A percentile compares a stretch with the other conserved stretches of the same genome.
Evolutionary conservation across 2,113 vertebrate species (phyloP).

Genomic region (Haemorhous mexicanus): DNA sequence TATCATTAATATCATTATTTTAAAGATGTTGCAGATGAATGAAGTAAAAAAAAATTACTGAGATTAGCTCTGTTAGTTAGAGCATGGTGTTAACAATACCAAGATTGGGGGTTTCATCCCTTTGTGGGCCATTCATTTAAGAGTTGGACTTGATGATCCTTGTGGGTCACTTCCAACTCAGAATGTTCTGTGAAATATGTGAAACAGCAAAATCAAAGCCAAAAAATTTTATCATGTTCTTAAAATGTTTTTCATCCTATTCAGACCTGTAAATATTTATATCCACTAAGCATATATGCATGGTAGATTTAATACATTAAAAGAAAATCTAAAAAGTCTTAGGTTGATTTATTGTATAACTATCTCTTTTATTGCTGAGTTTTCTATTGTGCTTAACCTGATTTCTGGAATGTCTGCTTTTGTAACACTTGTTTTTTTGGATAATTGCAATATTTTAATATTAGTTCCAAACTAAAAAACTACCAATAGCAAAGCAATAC

Average conservation of each 20-base stretch:
- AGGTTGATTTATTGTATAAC: background rate
- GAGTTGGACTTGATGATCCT: background rate
- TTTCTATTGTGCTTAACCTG: background rate
- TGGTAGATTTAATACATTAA: background rate
- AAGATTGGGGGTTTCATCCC: background rate
- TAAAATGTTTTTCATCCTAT: background rate
- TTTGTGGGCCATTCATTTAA: background rate
- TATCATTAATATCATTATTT: too few species aligned
- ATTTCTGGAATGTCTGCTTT: background rate
- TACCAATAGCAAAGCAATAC: background rate
- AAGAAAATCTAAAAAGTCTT: background rate
- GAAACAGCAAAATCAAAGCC: background rate
- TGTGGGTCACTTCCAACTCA: background rate
- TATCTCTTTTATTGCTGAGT: background rate
- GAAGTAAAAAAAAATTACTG: background rate
- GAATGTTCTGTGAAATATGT: background rate
- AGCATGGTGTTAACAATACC: background rate
- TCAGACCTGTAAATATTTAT: background rate
- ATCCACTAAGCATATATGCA: background rate
- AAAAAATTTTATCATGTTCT: background rate
- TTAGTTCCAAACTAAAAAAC: background rate
- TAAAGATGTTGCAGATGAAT: background rate
- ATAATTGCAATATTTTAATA: background rate
- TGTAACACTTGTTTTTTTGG: background rate
- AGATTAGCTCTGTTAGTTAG: background rate